These are phyloP conservation scores for Macrosiphum euphorbiae DNA, from an alignment of 2,888 invertebrate species.

Conservation along the genomic window DNA sequence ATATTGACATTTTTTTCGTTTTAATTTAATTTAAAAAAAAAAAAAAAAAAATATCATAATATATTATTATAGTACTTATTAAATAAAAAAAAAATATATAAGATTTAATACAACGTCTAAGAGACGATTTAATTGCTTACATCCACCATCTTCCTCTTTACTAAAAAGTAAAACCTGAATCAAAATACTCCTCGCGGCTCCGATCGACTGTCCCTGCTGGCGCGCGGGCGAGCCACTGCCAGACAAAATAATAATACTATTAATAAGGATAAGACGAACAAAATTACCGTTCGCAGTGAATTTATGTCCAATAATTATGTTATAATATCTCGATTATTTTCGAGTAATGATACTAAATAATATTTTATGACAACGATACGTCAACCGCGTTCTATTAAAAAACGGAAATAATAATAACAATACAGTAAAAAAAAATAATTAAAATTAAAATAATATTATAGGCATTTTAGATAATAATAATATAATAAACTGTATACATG, in stretches of 20 bases:
- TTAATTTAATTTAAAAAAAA: neutral
- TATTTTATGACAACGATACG: neutral
- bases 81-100: neutral
- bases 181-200: neutral
- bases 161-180: neutral
- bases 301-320: neutral
- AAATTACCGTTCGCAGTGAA: neutral
- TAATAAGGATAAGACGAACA: neutral
- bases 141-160: neutral
- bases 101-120: neutral
- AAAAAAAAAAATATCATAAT: neutral
- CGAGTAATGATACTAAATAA: neutral
- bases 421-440: neutral
- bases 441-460: neutral
- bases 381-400: neutral
- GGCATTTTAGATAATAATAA: neutral
- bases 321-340: neutral
- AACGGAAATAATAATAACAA: slow-evolving; percentile 15
- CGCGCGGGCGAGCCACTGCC: slow-evolving; percentile 2
- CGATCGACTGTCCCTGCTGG: neutral
- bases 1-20: slow-evolving; percentile 31
- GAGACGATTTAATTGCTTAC: neutral
- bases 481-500: neutral
- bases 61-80: neutral
- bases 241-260: neutral